Evolutionary conservation across 2,888 invertebrate genomes (phyloP).

Genomic region (Caenorhabditis uteleia): DNA sequence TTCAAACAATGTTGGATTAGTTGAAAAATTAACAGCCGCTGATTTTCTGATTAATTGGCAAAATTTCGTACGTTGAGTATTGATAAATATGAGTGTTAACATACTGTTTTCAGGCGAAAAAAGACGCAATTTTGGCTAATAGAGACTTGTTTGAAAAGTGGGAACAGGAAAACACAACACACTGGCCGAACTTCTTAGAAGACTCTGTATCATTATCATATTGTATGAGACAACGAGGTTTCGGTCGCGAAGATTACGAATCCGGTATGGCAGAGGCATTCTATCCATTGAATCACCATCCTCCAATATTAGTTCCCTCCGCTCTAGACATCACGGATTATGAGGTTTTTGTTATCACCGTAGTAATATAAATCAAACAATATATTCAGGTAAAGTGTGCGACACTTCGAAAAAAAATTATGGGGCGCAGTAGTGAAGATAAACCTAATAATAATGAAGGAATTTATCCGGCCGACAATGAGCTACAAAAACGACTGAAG

Average conservation of each 20-base stretch:
- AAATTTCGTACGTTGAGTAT: constrained; percentile 1
- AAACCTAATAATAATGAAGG: too few species aligned
- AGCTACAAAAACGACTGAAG: too few species aligned
- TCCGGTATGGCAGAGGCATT: constrained; percentile 25
- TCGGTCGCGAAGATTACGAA: constrained; percentile 24
- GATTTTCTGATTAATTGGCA: constrained; percentile 19
- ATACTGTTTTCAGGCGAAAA: not conserved
- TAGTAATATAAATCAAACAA: too few species aligned
- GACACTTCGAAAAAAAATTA: too few species aligned
- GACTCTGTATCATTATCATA: constrained; percentile 15
- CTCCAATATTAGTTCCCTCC: constrained; percentile 20
- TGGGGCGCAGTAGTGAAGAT: too few species aligned
- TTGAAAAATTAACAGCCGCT: constrained; percentile 33
- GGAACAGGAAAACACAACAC: constrained; percentile 16
- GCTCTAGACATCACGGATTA: not conserved
- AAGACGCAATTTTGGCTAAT: constrained; percentile 1
- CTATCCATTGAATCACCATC: constrained; percentile 21
- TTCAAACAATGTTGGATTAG: constrained; percentile 22
- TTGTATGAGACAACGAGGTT: constrained; percentile 17
- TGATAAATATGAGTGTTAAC: not conserved
- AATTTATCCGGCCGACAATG: too few species aligned
- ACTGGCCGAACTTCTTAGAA: constrained; percentile 30
- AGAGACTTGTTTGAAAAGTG: constrained; percentile 8
- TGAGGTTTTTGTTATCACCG: too few species aligned
- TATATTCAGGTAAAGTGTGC: too few species aligned